These are phyloP conservation scores for Ormyrus labotus DNA, from an alignment of 2,888 invertebrate genomes.

Conservation along the genomic window DNA sequence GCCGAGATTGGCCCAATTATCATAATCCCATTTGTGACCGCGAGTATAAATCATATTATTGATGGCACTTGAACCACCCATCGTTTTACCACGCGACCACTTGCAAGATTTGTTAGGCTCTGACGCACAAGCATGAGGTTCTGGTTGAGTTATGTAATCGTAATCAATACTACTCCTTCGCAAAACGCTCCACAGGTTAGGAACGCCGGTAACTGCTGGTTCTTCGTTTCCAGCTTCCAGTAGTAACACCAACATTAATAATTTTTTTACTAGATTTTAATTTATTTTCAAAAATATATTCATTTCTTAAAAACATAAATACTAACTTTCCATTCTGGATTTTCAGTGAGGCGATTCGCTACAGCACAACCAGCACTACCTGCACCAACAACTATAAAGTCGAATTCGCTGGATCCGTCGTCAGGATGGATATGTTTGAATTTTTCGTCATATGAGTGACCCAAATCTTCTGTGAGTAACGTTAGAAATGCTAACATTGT, in stretches of 20 bases:
- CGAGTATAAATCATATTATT: slow-evolving; percentile 3
- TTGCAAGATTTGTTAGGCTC: neutral
- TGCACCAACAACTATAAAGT: too few relatives aligned
- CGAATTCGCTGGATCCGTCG: too few relatives aligned
- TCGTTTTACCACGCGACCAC: slow-evolving; percentile 26
- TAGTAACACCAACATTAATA: neutral
- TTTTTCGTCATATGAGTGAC: too few relatives aligned
- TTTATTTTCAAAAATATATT: too few relatives aligned
- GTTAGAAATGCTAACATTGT: too few relatives aligned
- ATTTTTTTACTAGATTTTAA: too few relatives aligned
- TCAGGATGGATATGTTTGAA: too few relatives aligned
- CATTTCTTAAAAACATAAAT: too few relatives aligned
- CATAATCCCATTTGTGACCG: slow-evolving; percentile 5
- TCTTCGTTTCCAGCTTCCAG: slow-evolving; percentile 52
- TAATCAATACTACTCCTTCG: slow-evolving; percentile 1
- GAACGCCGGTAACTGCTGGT: slow-evolving; percentile 14
- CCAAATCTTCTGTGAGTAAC: too few relatives aligned
- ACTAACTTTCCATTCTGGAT: too few relatives aligned
- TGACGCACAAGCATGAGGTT: neutral
- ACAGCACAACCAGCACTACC: too few relatives aligned
- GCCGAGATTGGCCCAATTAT: slow-evolving; percentile 43
- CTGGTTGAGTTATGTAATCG: neutral
- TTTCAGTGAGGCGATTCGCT: too few relatives aligned
- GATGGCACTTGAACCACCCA: slow-evolving; percentile 4
- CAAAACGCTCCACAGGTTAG: neutral